Evolutionary conservation across 2,888 invertebrate species (phyloP).

Genomic region (Terebella lapidaria): DNA sequence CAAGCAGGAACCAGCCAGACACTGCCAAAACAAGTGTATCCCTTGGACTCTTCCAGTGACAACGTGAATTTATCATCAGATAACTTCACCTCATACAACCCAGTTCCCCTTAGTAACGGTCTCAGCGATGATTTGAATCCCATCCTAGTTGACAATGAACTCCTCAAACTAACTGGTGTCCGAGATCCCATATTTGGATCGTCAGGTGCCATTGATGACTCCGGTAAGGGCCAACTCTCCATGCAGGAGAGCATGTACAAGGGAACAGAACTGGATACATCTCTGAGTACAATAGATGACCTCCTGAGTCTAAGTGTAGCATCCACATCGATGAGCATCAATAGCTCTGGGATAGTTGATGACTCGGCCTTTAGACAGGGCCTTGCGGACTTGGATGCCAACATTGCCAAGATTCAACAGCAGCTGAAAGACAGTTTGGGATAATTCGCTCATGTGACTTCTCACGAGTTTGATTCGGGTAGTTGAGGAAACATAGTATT

Average conservation of each 20-base stretch:
- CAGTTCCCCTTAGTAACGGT: not conserved
- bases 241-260: constrained; percentile 13
- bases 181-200: not conserved
- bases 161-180: not conserved
- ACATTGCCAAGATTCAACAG: constrained; percentile 38
- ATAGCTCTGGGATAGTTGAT: constrained; percentile 27
- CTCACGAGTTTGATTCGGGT: no score
- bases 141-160: not conserved
- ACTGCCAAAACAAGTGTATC: not conserved
- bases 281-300: constrained; percentile 33
- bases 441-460: no score
- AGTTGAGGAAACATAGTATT: no score
- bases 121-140: not conserved
- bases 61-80: not conserved
- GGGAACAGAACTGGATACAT: constrained; percentile 33
- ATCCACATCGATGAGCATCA: constrained; percentile 6
- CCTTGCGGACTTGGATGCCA: constrained; percentile 40
- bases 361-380: constrained; percentile 38
- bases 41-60: no score
- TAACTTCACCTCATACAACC: not conserved
- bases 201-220: not conserved
- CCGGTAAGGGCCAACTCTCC: not conserved
- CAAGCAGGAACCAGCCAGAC: not conserved
- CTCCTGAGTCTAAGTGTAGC: constrained; percentile 1
- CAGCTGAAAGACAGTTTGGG: constrained; percentile 22